Conservation (phyloP, 2,797 vertebrate genomes). For the Phaenicophaeus curvirostris region DNA sequence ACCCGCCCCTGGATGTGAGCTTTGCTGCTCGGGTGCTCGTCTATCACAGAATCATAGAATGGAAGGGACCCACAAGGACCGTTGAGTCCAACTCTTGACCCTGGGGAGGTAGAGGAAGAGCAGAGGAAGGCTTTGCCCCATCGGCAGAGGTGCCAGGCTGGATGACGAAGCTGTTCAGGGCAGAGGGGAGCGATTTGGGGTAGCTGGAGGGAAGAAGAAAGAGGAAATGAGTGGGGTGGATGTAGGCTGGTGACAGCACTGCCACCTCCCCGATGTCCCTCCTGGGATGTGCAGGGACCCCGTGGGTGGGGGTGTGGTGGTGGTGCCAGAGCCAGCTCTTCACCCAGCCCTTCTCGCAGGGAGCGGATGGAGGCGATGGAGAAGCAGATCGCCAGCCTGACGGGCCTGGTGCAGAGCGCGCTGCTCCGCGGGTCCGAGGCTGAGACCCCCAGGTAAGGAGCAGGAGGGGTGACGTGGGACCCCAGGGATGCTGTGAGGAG, state of each 20-base stretch:
- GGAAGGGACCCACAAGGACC: too few species aligned
- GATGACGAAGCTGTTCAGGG: not conserved
- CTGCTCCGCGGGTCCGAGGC: constrained; percentile 92
- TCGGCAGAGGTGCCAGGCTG: accelerated
- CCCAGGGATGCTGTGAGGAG: not conserved
- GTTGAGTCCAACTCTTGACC: too few species aligned
- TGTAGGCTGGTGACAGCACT: not conserved
- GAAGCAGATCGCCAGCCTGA: constrained; percentile 98
- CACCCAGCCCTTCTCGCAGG: constrained; percentile 3
- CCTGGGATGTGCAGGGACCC: accelerated
- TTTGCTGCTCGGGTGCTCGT: accelerated
- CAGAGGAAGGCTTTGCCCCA: not conserved
- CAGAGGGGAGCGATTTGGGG: accelerated
- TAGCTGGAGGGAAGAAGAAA: not conserved
- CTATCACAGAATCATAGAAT: accelerated
- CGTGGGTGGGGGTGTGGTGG: accelerated
- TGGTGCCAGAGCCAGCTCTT: accelerated
- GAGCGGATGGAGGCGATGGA: constrained; percentile 99
- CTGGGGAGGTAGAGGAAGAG: not conserved
- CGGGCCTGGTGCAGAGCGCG: constrained; percentile 95
- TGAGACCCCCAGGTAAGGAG: constrained; percentile 82
- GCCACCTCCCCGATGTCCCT: not conserved
- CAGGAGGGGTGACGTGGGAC: too few species aligned
- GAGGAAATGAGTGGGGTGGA: not conserved
- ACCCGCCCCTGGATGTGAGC: accelerated